Conservation (phyloP, 2,888 invertebrate genomes). For the Agrochola lota region DNA sequence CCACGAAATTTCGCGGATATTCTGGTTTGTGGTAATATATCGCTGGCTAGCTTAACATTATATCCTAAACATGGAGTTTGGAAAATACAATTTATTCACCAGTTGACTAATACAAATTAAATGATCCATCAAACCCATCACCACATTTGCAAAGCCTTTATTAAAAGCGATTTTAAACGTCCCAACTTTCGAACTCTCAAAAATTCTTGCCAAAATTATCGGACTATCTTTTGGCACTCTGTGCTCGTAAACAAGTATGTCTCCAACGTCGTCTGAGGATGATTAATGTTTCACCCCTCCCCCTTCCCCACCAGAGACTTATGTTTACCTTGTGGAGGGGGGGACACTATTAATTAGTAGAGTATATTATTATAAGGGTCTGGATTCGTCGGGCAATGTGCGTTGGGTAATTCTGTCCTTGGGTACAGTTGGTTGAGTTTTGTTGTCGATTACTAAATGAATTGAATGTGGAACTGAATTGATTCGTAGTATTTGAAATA, state of each 20-base stretch:
- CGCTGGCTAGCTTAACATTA: too few species aligned
- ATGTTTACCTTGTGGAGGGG: slow-evolving; percentile 63
- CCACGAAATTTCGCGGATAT: too few species aligned
- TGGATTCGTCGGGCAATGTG: slow-evolving; percentile 11
- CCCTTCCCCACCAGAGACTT: slow-evolving; percentile 23
- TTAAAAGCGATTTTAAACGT: slow-evolving; percentile 5
- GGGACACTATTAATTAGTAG: slow-evolving; percentile 66
- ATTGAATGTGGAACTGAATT: not conserved
- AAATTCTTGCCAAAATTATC: slow-evolving; percentile 47
- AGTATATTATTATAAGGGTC: slow-evolving; percentile 52
- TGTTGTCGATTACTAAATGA: not conserved
- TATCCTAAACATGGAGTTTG: too few species aligned
- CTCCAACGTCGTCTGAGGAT: slow-evolving; percentile 66
- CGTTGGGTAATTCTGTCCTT: not conserved
- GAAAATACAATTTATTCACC: not conserved
- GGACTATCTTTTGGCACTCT: slow-evolving; percentile 44
- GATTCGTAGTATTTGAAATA: not conserved
- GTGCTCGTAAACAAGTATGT: slow-evolving; percentile 62
- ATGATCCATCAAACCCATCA: slow-evolving; percentile 15
- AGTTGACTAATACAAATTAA: slow-evolving; percentile 5
- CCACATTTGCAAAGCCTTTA: slow-evolving; percentile 11
- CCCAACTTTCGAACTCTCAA: slow-evolving; percentile 27
- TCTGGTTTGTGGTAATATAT: too few species aligned
- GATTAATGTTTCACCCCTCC: slow-evolving; percentile 69
- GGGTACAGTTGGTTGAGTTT: not conserved